Base-by-base conservation (phyloP, 2,113 vertebrate genomes). In the Cyanoderma ruficeps region DNA sequence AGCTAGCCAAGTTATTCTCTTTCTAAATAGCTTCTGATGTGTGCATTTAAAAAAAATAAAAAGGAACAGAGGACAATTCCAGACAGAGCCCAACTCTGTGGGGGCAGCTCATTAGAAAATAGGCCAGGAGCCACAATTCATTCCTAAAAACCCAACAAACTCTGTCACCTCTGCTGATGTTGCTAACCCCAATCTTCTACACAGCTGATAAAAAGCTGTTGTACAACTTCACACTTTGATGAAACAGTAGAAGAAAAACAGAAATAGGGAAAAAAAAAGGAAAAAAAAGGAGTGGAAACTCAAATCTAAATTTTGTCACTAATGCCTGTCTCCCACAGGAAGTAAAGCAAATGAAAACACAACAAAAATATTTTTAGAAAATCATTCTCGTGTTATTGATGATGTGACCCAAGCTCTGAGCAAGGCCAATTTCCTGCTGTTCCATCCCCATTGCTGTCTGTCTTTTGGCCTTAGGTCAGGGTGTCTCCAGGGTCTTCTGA, bases 291-390 rank as follows among this genome's bases (percentile, higher is more conserved):
- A 86, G 37, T 68, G 30, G 79, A 93, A 96, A 92, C 52, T 63
- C 71, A 68, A 59, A 49, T 56, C 41, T 80, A 12, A 31, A 49
- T 56, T 41, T 84, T 93, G 72, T 37, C 61, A 84, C 37, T 64
- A 49, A 87, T 49, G 64, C 46, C 44, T 50, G 10, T 75, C 79
- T 96, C 92, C 85, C 80, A 93, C 80, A 96, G 88, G 92, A 97
- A 96, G 61, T 9, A 37, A 90, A 89, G 49, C 56, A 86, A 89
- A 92, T 30, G 56, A 87, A 90, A 94, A 84, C 31, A 92, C n/a
- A 83, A 88, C 59, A 37, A 56, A 77, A 83, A 52, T 88, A 90
- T 86, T 90, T 96, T 94, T 78, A 88, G 88, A 93, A 86, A 92
- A 87, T 44, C 14, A 25, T 93, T 92, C 68, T 81, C 25, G 15